Evolutionary conservation across 2,113 vertebrate species (phyloP).

Genomic region (Chaetorhynchus papuensis): DNA sequence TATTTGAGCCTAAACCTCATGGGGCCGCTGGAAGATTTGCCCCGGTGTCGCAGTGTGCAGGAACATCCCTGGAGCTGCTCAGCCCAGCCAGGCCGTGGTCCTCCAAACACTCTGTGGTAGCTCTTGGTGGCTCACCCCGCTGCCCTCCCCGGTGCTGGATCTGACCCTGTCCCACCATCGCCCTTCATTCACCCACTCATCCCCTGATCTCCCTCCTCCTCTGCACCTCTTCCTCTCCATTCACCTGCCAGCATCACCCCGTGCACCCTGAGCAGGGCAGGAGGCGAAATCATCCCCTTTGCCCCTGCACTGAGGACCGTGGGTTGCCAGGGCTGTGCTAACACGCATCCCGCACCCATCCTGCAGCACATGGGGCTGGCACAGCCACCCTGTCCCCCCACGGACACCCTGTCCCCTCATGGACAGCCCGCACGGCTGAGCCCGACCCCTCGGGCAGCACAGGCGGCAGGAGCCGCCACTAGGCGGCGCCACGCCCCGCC

Average conservation of each 20-base stretch:
- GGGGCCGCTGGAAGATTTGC: neutral
- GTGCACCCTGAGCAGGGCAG: neutral
- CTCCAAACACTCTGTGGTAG: neutral
- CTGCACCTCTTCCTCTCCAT: no score
- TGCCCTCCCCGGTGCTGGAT: accelerated
- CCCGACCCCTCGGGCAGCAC: neutral
- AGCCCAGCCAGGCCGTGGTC: neutral
- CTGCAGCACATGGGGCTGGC: neutral
- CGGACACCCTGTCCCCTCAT: neutral
- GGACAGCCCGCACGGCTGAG: neutral
- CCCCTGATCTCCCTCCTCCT: no score
- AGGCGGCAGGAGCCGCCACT: neutral
- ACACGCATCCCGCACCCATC: no score
- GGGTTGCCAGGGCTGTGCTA: neutral
- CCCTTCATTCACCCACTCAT: neutral
- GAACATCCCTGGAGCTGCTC: neutral
- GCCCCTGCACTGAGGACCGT: accelerated
- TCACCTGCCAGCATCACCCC: neutral
- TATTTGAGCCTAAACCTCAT: neutral
- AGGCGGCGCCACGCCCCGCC: neutral
- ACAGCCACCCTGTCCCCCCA: neutral
- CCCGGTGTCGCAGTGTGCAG: neutral
- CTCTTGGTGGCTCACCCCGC: neutral
- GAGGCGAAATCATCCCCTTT: accelerated
- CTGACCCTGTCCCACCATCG: neutral